phyloP scores from a whole-genome alignment of 2,888 invertebrate species.

The Seira sanloemensis region DNA sequence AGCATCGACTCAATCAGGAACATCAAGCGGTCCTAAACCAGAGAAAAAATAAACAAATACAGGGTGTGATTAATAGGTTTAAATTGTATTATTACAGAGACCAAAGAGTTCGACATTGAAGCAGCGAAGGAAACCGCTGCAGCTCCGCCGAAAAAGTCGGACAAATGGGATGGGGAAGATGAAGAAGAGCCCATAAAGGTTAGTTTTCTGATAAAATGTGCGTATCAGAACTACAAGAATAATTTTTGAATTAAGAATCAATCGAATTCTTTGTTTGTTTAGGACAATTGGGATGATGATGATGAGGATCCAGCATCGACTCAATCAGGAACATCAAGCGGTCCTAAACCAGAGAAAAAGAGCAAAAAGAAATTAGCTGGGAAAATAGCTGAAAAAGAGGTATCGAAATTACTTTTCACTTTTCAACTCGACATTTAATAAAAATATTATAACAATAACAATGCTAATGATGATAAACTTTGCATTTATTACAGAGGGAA shows the following conservation, averaged over 20 bases:
- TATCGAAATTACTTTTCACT: too few relatives aligned
- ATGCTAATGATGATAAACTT: not conserved
- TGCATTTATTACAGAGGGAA: conserved; percentile 34
- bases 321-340: conserved; percentile 41
- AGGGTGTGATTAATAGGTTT: too few relatives aligned
- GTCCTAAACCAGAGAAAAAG: conserved; percentile 79
- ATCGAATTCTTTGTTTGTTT: too few relatives aligned
- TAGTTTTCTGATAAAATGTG: too few relatives aligned
- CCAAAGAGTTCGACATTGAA: conserved; percentile 59
- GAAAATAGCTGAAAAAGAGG: conserved; percentile 93
- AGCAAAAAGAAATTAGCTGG: conserved; percentile 86
- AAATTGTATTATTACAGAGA: too few relatives aligned
- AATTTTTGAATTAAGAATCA: too few relatives aligned
- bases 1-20: conserved; percentile 32
- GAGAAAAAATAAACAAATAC: too few relatives aligned
- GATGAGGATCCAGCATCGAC: conserved; percentile 77
- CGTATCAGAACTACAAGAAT: too few relatives aligned
- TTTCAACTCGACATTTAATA: too few relatives aligned
- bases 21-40: conserved; percentile 74
- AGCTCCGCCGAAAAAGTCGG: conserved; percentile 38
- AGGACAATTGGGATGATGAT: conserved; percentile 97
- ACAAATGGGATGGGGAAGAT: conserved; percentile 72
- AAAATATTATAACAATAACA: not conserved
- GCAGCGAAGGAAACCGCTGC: conserved; percentile 29
- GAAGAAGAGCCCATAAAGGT: conserved; percentile 70